Percentiles rank a stretch among this genome's conserved stretches.
Evolutionary conservation across 2,888 invertebrate species (phyloP).

Genomic region (Autographa gamma): DNA sequence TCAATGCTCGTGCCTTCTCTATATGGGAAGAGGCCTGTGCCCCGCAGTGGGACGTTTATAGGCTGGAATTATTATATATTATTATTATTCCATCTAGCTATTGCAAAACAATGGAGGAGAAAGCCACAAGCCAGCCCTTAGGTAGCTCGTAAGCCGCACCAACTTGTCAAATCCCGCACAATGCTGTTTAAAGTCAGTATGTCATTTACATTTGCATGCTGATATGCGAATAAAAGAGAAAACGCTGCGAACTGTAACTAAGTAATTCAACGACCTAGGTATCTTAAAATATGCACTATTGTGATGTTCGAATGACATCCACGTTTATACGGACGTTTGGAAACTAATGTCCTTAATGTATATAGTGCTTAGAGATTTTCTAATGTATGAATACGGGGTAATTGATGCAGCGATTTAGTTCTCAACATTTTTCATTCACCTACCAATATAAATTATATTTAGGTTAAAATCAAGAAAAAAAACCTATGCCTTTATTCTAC

Average conservation of each 20-base stretch:
- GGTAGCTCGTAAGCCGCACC: slow-evolving; percentile 1
- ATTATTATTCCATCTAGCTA: neutral
- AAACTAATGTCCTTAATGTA: slow-evolving; percentile 29
- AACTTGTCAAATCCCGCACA: slow-evolving; percentile 39
- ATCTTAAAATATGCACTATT: slow-evolving; percentile 45
- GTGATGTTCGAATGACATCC: slow-evolving; percentile 43
- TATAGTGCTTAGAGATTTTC: slow-evolving; percentile 17
- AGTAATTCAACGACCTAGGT: slow-evolving; percentile 30
- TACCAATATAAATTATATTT: neutral
- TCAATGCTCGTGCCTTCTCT: too few relatives aligned
- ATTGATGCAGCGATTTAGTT: neutral
- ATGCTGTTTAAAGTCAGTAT: slow-evolving; percentile 25
- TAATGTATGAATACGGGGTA: neutral
- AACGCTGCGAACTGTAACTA: slow-evolving; percentile 32
- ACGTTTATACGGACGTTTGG: slow-evolving; percentile 25
- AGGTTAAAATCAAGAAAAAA: too few relatives aligned
- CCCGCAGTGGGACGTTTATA: too few relatives aligned
- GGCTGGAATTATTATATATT: too few relatives aligned
- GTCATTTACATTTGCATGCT: slow-evolving; percentile 37
- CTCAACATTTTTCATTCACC: neutral
- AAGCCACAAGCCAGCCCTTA: neutral
- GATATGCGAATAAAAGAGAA: slow-evolving; percentile 45
- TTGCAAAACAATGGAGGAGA: neutral
- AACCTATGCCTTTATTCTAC: too few relatives aligned
- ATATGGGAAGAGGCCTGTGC: too few relatives aligned